Base-by-base conservation (phyloP, 2,888 invertebrate species). In the Caenorhabditis zanzibari region DNA sequence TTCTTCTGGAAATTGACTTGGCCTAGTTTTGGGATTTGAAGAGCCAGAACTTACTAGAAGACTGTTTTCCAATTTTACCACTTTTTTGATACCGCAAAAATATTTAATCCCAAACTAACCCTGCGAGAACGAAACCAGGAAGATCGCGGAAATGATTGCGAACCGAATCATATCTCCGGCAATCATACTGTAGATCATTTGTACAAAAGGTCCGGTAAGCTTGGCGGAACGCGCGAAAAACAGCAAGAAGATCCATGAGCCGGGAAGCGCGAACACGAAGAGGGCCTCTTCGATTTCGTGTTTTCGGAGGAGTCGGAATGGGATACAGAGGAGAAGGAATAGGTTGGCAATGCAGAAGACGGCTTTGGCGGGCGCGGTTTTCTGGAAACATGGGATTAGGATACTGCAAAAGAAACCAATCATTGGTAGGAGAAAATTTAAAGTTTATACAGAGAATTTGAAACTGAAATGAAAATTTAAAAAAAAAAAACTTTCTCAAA, bases 171-270 rank as follows among this genome's bases (percentile, higher is more conserved):
- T 96, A 94, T 99, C 99, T 59, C 98, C 98, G 0, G 96, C 96
- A 92, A 98, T 96, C 98, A 99, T 99, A 91, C 96, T 96, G 94
- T 97, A 98, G 89, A 99, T 97, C 97, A 99, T 98, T 14, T 98
- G 98, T 81, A 99, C 98, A 93, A 98, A 99, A 0, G 98, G 98
- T 56, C 99, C 99, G 0, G 98, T 99, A 90, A 99, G 94, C 85
- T 88, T 92, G 69, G 88, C 87, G 77, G 89, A 89, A 98, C 98
- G 97, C 52, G 98, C 98, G 93, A 98, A 99, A 93, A 99, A 99
- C 95, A 99, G 97, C 26, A 98, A 95, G 56, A 97, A 95, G 93
- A 98, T 97, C 98, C 98, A 99, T 44, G 96, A 96, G 5, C 97
- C 96, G 0, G 98, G 98, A 26, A 98, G 95, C 0, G 98, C 96